Evolutionary conservation across 2,797 vertebrate genomes (phyloP).

Genomic region (Psittacula echo): DNA sequence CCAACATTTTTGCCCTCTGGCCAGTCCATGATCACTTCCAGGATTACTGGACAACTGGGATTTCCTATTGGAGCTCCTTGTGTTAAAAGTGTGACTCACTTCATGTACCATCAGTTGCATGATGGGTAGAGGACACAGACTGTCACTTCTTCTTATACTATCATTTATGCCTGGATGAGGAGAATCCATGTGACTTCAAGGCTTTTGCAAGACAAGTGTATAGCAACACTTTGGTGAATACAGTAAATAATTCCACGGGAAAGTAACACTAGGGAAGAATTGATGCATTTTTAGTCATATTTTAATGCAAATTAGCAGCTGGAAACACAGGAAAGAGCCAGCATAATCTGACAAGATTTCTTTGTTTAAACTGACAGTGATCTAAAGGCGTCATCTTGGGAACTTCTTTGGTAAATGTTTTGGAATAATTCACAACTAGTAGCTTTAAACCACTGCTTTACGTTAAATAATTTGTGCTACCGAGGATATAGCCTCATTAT

Average conservation of each 20-base stretch:
- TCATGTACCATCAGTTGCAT: neutral
- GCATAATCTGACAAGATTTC: neutral
- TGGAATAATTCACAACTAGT: slow-evolving; percentile 30
- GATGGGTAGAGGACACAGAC: neutral
- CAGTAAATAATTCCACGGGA: neutral
- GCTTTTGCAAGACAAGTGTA: neutral
- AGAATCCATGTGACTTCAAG: neutral
- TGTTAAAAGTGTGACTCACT: neutral
- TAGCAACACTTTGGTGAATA: neutral
- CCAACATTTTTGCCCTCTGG: neutral
- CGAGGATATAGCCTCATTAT: slow-evolving; percentile 7
- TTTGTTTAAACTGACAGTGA: slow-evolving; percentile 29
- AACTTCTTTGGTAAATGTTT: neutral
- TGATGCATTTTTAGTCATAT: neutral
- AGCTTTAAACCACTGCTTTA: slow-evolving; percentile 26
- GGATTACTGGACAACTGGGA: neutral
- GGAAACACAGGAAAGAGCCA: neutral
- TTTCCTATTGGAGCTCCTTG: neutral
- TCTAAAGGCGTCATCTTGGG: slow-evolving; percentile 10
- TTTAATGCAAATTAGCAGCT: slow-evolving; percentile 44
- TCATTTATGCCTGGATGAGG: neutral
- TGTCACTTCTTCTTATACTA: neutral
- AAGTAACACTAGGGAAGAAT: neutral
- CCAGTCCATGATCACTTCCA: neutral
- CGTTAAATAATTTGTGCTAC: slow-evolving; percentile 23